Conservation (phyloP, 2,888 invertebrate genomes). For the Magallana nippona region DNA sequence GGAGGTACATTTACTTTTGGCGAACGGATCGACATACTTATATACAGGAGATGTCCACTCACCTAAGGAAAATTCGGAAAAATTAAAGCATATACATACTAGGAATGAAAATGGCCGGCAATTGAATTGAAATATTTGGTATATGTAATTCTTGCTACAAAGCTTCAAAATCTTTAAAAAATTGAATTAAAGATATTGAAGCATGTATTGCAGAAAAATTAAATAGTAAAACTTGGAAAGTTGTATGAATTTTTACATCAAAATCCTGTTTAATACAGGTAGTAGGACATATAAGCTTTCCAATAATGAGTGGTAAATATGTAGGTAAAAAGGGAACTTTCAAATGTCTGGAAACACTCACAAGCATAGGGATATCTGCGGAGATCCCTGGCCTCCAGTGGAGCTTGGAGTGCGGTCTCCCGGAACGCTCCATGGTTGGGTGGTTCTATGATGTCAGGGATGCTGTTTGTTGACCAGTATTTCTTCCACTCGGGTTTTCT, state of each 20-base stretch:
- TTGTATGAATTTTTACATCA: too few relatives aligned
- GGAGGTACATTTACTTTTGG: conserved; percentile 67
- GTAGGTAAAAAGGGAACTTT: neutral
- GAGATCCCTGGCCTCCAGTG: conserved; percentile 68
- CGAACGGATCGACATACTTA: conserved; percentile 71
- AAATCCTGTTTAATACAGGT: too few relatives aligned
- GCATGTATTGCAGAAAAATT: too few relatives aligned
- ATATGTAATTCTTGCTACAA: too few relatives aligned
- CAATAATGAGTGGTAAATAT: too few relatives aligned
- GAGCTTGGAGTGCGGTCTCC: conserved; percentile 72
- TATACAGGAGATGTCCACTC: conserved; percentile 73
- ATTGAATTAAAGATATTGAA: too few relatives aligned
- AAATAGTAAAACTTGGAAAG: too few relatives aligned
- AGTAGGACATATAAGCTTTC: too few relatives aligned
- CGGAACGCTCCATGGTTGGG: conserved; percentile 62
- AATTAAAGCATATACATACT: neutral
- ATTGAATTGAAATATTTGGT: too few relatives aligned
- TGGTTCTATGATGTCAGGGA: conserved; percentile 66
- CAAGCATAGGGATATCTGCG: conserved; percentile 55
- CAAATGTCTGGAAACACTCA: neutral
- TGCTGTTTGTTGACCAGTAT: conserved; percentile 74
- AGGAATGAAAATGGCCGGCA: too few relatives aligned
- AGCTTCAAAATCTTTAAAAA: too few relatives aligned
- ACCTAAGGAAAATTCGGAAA: conserved; percentile 52
- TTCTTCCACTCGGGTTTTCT: conserved; percentile 68